Evolutionary conservation across 2,888 invertebrate species (phyloP).

Genomic region (Epirrhoe alternata): DNA sequence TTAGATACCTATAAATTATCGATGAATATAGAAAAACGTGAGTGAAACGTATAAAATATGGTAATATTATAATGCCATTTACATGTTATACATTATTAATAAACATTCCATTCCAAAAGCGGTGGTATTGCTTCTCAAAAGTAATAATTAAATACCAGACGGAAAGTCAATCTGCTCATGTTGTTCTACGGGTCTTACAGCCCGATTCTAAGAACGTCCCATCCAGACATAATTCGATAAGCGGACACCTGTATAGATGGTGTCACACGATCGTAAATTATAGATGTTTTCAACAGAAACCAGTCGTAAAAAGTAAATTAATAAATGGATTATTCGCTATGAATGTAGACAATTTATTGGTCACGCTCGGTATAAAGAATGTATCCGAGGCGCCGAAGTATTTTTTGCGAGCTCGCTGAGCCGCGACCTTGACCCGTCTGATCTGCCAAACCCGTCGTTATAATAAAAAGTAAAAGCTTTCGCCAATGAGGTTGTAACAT

Average conservation of each 20-base stretch:
- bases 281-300: slow-evolving; percentile 53
- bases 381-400: slow-evolving; percentile 66
- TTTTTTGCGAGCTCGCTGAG: slow-evolving; percentile 69
- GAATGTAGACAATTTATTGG: slow-evolving; percentile 67
- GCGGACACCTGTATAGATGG: slow-evolving; percentile 58
- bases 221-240: slow-evolving; percentile 49
- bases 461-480: slow-evolving; percentile 77
- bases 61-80: background rate
- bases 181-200: slow-evolving; percentile 8
- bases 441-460: slow-evolving; percentile 70
- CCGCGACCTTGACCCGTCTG: slow-evolving; percentile 75
- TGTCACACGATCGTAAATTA: slow-evolving; percentile 53
- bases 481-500: slow-evolving; percentile 58
- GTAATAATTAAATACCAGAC: slow-evolving; percentile 27
- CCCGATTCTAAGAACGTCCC: slow-evolving; percentile 49
- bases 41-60: slow-evolving; percentile 18
- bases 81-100: background rate
- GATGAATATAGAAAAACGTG: background rate
- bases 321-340: slow-evolving; percentile 44
- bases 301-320: slow-evolving; percentile 39
- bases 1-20: background rate
- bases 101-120: slow-evolving; percentile 12
- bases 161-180: slow-evolving; percentile 24
- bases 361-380: slow-evolving; percentile 62
- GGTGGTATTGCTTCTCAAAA: slow-evolving; percentile 19